Conservation (phyloP, 1,140 invertebrate species). For the Polypedilum vanderplanki region DNA sequence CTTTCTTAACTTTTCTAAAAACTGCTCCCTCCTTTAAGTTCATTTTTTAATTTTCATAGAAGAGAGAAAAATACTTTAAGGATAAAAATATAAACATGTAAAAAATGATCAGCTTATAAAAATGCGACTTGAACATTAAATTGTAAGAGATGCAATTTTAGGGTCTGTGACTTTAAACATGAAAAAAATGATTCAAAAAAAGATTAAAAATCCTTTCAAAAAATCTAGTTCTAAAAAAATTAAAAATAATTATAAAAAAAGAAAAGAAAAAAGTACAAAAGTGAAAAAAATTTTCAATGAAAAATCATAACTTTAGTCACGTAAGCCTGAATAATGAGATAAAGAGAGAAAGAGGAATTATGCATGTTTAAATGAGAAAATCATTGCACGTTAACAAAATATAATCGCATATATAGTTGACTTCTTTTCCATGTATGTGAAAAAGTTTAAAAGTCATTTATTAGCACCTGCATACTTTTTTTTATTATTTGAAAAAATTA, state of each 20-base stretch:
- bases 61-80: slow-evolving; percentile 27
- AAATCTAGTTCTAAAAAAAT: slow-evolving; percentile 27
- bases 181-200: slow-evolving; percentile 1
- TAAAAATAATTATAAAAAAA: not conserved
- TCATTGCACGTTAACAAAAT: not conserved
- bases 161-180: not conserved
- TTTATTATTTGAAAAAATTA: not conserved
- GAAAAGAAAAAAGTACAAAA: slow-evolving; percentile 27
- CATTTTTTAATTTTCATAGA: slow-evolving; percentile 21
- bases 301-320: slow-evolving; percentile 21
- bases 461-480: not conserved
- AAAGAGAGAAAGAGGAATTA: not conserved
- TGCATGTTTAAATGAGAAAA: slow-evolving; percentile 6
- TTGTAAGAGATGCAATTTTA: not conserved
- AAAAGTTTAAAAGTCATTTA: not conserved
- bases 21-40: not conserved
- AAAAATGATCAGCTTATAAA: not conserved
- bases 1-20: too few species aligned
- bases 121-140: too few species aligned
- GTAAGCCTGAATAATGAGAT: not conserved
- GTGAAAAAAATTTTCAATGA: slow-evolving; percentile 15
- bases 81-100: slow-evolving; percentile 14
- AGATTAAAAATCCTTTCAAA: slow-evolving; percentile 23
- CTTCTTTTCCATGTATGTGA: not conserved
- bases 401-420: not conserved